Conservation (phyloP, 1,140 invertebrate genomes). For the Drosophila erecta region DNA sequence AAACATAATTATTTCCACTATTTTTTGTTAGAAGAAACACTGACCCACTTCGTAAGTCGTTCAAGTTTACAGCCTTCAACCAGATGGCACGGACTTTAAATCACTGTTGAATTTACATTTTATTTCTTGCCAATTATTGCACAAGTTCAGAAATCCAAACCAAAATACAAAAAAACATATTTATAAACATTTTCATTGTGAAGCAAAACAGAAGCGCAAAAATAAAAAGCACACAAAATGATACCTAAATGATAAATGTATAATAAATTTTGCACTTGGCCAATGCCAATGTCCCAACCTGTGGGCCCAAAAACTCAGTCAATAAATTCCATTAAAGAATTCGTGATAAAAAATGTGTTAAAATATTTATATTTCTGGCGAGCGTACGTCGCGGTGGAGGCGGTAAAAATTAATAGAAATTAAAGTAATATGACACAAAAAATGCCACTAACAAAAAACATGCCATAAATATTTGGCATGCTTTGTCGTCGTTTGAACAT, state of each 20-base stretch:
- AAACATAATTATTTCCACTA: neutral
- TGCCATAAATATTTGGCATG: conserved; percentile 63
- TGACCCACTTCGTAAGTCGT: conserved; percentile 66
- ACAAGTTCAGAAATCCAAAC: conserved; percentile 48
- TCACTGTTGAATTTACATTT: conserved; percentile 50
- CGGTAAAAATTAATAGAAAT: conserved; percentile 44
- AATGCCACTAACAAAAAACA: conserved; percentile 39
- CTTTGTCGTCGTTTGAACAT: conserved; percentile 46
- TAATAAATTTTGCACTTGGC: conserved; percentile 69
- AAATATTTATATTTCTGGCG: conserved; percentile 20
- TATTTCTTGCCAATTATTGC: conserved; percentile 70
- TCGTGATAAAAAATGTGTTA: conserved; percentile 32
- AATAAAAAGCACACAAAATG: conserved; percentile 11
- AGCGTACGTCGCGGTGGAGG: neutral
- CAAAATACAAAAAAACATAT: conserved; percentile 16
- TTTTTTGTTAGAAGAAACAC: neutral
- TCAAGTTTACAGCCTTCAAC: conserved; percentile 74
- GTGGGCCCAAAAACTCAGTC: conserved; percentile 30
- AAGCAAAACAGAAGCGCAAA: conserved; percentile 29
- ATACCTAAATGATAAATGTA: conserved; percentile 57
- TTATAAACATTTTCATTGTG: conserved; percentile 36
- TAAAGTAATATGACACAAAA: conserved; percentile 41
- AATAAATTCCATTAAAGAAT: conserved; percentile 51
- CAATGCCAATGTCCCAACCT: conserved; percentile 47
- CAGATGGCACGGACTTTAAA: conserved; percentile 37